Evolutionary conservation across 2,113 vertebrate species (phyloP), one percentile per base, ranked within the genome.

Genomic region (Heliornis fulica): DNA sequence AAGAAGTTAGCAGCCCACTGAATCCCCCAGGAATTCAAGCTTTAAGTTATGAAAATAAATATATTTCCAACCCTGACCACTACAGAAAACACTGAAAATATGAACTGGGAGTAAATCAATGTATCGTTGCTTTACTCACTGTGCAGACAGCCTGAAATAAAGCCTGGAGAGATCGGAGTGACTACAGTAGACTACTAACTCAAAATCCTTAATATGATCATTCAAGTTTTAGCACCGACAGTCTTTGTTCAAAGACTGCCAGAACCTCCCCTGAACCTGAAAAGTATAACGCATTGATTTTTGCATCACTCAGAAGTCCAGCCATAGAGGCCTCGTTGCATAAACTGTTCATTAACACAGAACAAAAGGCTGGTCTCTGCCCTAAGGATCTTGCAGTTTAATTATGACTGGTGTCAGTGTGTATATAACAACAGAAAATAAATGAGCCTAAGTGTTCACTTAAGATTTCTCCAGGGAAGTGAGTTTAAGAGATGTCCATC

Each of bases 261-360:
- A 89, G 83, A 75, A 81, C 57, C 56, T 89, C 57, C 87, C 57
- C 48, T 69, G 83, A 89, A 90, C 51, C 60, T 84, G 76, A 89
- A 94, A 93, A 96, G 59, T 46, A 17, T 41, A 93, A 81, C 83
- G 81, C 78, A 89, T 83, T 40, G 80, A 84, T 86, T 92, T 93
- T 77, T 89, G 16, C 81, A 71, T 83, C 71, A 41, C 75, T 90
- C 86, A 86, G 68, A 92, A 92, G 83, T 77, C 31, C 5, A 83
- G 76, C 63, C 71, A 81, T 38, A 81, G 86, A 92, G 89, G 93
- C 46, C 86, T 93, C 86, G 68, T 95, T 94, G 83, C 94, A 92
- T 83, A 96, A 97, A 92, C 86, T 89, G 71, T 83, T 93, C 93
- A 94, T 95, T 95, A 93, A 83, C 89, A 75, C 54, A 43, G 75